phyloP scores from a whole-genome alignment of 2,888 invertebrate species.

The Elgonia sp. region DNA sequence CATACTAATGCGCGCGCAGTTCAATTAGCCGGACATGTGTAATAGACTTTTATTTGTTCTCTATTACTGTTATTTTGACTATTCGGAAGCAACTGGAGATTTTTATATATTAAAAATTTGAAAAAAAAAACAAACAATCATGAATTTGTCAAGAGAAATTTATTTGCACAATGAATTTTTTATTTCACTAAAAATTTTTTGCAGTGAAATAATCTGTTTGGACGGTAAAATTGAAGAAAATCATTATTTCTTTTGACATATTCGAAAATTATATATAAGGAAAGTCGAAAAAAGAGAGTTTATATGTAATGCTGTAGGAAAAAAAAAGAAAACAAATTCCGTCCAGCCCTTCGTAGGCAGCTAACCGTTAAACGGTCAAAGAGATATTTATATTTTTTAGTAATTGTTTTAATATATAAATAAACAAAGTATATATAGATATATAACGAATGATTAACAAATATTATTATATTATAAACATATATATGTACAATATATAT shows the following conservation, averaged over 20 bases:
- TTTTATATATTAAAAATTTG: background rate
- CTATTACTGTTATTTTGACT: constrained; percentile 19
- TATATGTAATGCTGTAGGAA: constrained; percentile 46
- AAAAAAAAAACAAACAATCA: background rate
- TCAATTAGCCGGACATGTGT: constrained; percentile 52
- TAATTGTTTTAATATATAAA: constrained; percentile 72
- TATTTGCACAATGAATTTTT: background rate
- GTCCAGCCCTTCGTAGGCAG: constrained; percentile 85
- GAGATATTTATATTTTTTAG: constrained; percentile 77
- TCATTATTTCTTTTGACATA: constrained; percentile 50
- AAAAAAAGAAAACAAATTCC: constrained; percentile 79
- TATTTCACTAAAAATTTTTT: too few relatives aligned
- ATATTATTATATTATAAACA: constrained; percentile 64
- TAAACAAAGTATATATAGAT: constrained; percentile 63
- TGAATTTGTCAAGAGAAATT: constrained; percentile 52
- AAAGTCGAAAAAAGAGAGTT: constrained; percentile 5
- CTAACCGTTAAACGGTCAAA: constrained; percentile 82
- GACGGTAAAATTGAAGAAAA: too few relatives aligned
- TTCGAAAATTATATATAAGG: constrained; percentile 46
- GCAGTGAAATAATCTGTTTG: too few relatives aligned
- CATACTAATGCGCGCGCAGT: constrained; percentile 47
- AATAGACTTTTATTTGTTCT: constrained; percentile 48
- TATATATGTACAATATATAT: constrained; percentile 54
- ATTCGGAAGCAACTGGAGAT: background rate
- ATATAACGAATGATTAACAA: constrained; percentile 66